Percentiles rank a stretch among this genome's conserved stretches.
These are phyloP conservation scores for Cynocephalus volans DNA, from an alignment of 2,113 vertebrate genomes.

Conservation along the genomic window DNA sequence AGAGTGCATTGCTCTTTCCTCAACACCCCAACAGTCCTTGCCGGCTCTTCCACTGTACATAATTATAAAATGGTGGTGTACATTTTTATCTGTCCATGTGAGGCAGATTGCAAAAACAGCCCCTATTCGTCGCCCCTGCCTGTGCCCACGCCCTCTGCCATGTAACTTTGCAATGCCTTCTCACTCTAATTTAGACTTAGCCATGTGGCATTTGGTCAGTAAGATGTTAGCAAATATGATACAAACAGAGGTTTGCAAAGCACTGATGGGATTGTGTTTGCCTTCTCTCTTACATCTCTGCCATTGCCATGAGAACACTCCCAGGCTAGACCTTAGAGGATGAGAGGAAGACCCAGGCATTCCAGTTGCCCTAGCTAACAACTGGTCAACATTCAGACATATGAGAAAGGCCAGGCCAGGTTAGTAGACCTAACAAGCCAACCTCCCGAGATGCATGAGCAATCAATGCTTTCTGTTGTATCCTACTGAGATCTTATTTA, in stretches of 20 bases:
- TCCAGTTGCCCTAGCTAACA: neutral
- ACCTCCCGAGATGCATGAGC: neutral
- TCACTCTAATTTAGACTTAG: neutral
- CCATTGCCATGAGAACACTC: neutral
- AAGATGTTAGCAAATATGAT: neutral
- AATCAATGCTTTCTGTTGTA: neutral
- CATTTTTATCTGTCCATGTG: neutral
- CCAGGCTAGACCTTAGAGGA: neutral
- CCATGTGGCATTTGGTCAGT: neutral
- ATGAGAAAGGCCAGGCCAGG: neutral
- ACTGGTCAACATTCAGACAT: neutral
- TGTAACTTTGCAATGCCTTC: fast-evolving
- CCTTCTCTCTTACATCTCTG: fast-evolving
- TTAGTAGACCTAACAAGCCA: neutral
- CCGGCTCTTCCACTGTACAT: neutral
- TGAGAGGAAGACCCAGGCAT: neutral
- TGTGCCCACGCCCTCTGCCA: neutral
- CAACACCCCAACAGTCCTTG: fast-evolving
- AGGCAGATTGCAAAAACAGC: neutral
- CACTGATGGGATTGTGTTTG: fast-evolving
- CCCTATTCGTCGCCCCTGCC: neutral
- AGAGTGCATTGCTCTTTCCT: neutral
- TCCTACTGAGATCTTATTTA: neutral
- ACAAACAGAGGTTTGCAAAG: neutral
- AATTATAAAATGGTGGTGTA: no score